Evolutionary conservation across 2,113 vertebrate species (phyloP).

Genomic region (Tiliqua scincoides): DNA sequence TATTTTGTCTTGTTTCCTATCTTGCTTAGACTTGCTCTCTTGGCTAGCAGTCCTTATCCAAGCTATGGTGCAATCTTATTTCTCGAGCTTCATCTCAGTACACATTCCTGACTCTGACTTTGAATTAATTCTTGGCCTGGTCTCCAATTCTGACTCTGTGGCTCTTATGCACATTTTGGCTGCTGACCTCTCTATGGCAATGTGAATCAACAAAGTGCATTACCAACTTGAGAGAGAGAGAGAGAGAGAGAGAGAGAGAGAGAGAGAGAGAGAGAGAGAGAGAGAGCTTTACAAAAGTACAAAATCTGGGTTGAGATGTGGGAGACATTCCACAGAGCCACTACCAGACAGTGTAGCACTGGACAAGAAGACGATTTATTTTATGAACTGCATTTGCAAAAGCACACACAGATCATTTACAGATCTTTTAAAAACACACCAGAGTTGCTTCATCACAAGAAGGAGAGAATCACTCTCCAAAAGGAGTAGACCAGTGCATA

Average conservation of each 20-base stretch:
- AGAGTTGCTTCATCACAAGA: background rate
- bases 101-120: background rate
- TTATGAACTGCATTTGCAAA: background rate
- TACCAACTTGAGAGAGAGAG: too few relatives aligned
- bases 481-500: conserved; percentile 8
- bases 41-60: background rate
- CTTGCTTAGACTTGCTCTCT: background rate
- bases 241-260: too few relatives aligned
- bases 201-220: background rate
- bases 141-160: background rate
- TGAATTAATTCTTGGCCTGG: background rate
- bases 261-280: too few relatives aligned
- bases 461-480: background rate
- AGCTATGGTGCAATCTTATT: background rate
- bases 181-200: background rate
- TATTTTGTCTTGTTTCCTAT: background rate
- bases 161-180: background rate
- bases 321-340: conserved; percentile 17
- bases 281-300: background rate
- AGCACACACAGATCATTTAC: conserved; percentile 1
- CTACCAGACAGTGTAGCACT: background rate
- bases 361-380: background rate
- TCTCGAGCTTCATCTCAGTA: background rate
- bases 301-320: background rate
- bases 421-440: background rate